These are phyloP conservation scores for Alethe castanea DNA, from an alignment of 2,113 vertebrate genomes.

Conservation along the genomic window DNA sequence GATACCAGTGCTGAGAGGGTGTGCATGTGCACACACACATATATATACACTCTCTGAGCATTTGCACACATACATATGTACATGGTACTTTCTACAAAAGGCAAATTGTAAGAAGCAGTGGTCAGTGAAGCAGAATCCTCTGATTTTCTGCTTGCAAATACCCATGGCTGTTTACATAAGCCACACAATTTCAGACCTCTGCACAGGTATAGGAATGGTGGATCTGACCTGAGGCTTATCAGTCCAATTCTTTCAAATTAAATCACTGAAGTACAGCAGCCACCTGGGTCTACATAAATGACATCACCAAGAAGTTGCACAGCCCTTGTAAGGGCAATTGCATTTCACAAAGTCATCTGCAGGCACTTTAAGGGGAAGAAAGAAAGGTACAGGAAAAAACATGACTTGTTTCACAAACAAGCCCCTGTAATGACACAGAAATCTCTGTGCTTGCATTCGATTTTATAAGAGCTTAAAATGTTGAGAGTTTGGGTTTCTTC, in stretches of 20 bases:
- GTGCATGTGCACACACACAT: background rate
- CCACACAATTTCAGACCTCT: background rate
- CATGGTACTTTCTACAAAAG: background rate
- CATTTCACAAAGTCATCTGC: background rate
- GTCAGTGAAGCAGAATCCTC: background rate
- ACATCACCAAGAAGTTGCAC: background rate
- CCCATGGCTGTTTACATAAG: background rate
- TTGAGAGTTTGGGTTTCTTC: background rate
- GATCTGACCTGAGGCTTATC: background rate
- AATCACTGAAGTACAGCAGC: background rate
- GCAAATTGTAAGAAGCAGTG: background rate
- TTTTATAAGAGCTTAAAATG: constrained; percentile 16
- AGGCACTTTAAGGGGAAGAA: background rate
- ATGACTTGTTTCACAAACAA: background rate
- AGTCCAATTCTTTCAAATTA: background rate
- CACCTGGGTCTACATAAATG: background rate
- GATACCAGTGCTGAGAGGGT: background rate
- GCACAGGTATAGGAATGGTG: background rate
- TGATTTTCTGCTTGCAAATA: background rate
- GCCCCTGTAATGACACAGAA: background rate
- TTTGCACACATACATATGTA: background rate
- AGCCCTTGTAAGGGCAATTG: background rate
- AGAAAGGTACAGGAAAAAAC: constrained; percentile 17
- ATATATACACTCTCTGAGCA: fast-evolving
- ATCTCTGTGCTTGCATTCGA: constrained; percentile 11